These are phyloP conservation scores for Drosophila glabriapex DNA, from an alignment of 2,888 invertebrate genomes.

Conservation along the genomic window DNA sequence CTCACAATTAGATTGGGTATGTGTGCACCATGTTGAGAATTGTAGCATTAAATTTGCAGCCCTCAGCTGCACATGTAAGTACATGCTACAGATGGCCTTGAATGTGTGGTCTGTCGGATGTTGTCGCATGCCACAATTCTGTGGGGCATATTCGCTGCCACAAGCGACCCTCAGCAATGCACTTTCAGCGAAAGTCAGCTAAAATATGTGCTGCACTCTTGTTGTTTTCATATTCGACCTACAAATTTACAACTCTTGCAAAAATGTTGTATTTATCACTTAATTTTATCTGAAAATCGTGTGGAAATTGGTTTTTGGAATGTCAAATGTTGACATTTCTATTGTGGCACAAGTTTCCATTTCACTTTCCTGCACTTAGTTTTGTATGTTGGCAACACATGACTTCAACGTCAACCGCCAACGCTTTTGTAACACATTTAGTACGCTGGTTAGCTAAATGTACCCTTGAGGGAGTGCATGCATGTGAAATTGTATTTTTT, in stretches of 20 bases:
- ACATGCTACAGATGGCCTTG: constrained; percentile 34
- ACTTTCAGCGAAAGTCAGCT: background rate
- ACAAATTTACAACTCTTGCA: background rate
- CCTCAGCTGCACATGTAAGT: constrained; percentile 7
- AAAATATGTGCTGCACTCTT: no score
- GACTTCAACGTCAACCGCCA: constrained; percentile 40
- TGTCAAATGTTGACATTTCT: constrained; percentile 31
- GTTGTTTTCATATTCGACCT: background rate
- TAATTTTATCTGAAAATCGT: background rate
- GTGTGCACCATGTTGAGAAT: constrained; percentile 6
- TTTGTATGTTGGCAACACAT: constrained; percentile 51
- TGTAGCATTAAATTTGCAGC: constrained; percentile 6
- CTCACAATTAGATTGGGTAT: constrained; percentile 54
- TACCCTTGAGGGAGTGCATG: constrained; percentile 66
- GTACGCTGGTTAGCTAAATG: constrained; percentile 77
- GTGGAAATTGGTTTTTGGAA: constrained; percentile 18
- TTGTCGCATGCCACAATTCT: constrained; percentile 26
- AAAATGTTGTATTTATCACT: background rate
- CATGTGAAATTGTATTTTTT: constrained; percentile 27
- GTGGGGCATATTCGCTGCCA: constrained; percentile 20
- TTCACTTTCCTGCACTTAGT: constrained; percentile 11
- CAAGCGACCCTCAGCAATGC: background rate
- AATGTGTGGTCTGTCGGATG: constrained; percentile 5
- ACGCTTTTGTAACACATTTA: constrained; percentile 71
- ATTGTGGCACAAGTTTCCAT: constrained; percentile 12